phyloP scores from a whole-genome alignment of 2,888 invertebrate species.

The Rambutsinella grinnellia region DNA sequence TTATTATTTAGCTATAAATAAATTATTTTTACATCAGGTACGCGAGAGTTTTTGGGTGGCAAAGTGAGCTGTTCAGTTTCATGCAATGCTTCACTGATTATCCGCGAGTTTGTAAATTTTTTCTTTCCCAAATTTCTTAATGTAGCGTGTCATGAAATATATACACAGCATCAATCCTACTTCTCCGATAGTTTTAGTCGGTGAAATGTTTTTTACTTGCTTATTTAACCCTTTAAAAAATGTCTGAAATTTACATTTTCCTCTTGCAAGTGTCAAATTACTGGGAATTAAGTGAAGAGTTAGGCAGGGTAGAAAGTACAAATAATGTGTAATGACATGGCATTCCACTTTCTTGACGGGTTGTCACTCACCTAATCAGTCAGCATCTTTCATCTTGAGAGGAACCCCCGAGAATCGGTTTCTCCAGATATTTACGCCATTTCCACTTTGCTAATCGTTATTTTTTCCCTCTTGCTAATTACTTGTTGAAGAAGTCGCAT shows the following conservation, averaged over 20 bases:
- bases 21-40: too few species aligned
- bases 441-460: neutral
- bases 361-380: slow-evolving; percentile 38
- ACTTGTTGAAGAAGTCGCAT: slow-evolving; percentile 10
- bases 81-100: neutral
- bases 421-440: neutral
- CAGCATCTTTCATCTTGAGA: slow-evolving; percentile 13
- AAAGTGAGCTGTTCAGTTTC: neutral
- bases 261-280: neutral
- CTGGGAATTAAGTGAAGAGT: neutral
- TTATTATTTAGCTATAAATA: too few species aligned
- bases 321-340: neutral
- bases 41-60: neutral
- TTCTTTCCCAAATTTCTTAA: slow-evolving; percentile 6
- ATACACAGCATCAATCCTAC: neutral
- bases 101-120: neutral
- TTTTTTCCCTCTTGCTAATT: slow-evolving; percentile 5
- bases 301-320: neutral
- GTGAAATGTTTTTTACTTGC: neutral
- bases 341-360: slow-evolving; percentile 25
- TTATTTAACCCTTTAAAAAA: neutral
- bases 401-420: slow-evolving; percentile 2
- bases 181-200: neutral
- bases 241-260: neutral
- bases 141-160: slow-evolving; percentile 16